Base-by-base conservation (phyloP, 2,113 vertebrate species). In the Scomber colias region DNA sequence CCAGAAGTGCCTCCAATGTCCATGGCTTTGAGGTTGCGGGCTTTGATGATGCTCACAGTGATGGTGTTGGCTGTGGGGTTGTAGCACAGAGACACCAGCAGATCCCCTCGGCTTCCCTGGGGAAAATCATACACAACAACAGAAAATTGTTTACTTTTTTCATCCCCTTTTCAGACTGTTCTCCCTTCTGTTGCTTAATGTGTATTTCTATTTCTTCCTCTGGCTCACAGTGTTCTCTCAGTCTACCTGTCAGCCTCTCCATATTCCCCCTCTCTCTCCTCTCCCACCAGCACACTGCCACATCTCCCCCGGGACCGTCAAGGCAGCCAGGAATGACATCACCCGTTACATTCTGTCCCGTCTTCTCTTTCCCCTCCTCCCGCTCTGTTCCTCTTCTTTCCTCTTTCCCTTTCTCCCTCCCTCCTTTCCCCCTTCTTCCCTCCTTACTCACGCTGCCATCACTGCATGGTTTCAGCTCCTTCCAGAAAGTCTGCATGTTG, bases 11-110 rank as follows among this genome's bases (percentile, higher is more conserved):
- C 98, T 87, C 98, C 98, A 30, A 99, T 99, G 94, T 99, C 98
- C 98, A 99, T 99, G 97, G 98, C 98, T 98, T 99, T 99, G 91
- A 99, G 96, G 93, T 99, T 98, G 55, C 98, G 94, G 2, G 98
- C 98, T 95, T 99, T 99, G 94, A 99, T 99, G 95, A 99, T 99
- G 94, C 96, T 99, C 93, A 99, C 97, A 93, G 97, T 97, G 89
- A 99, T 99, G 93, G 95, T 98, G 93, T 99, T 99, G 92, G 96
- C 97, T 3, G 98, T 98, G 81, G 98, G 98, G 89, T 99, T 99
- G 94, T 99, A 99, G 93, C 98, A 99, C 91, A 99, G 95, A 0
- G 98, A 99, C 84, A 99, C 93, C 63, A 99, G 95, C 88, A 99
- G 95, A 93, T 99, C 98, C 89, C 98, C 98, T 48, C 98, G 96